Percentiles rank a stretch among this genome's conserved stretches.
These are phyloP conservation scores for Hetaerina americana DNA, from an alignment of 1,140 invertebrate species.

Conservation along the genomic window DNA sequence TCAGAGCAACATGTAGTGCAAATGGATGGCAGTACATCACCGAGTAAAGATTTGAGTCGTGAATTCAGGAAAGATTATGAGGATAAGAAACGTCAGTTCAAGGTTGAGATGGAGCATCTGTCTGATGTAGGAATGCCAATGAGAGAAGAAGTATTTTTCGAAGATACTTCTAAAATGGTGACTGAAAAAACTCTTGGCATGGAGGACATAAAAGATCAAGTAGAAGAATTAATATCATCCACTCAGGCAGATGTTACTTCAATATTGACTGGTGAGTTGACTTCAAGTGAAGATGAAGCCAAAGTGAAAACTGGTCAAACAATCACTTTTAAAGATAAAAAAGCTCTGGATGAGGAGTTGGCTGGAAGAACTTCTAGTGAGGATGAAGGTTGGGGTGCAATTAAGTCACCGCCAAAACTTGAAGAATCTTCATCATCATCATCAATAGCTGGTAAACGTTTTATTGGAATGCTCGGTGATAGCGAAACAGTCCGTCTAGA, in stretches of 20 bases:
- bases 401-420: slow-evolving; percentile 23
- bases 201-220: not conserved
- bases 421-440: slow-evolving; percentile 26
- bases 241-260: not conserved
- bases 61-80: slow-evolving; percentile 12
- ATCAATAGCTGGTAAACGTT: not conserved
- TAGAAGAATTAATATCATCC: not conserved
- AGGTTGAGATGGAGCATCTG: slow-evolving; percentile 19
- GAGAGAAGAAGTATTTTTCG: not conserved
- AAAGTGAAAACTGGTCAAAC: slow-evolving; percentile 2
- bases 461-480: not conserved
- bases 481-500: slow-evolving; percentile 5
- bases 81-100: slow-evolving; percentile 21
- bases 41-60: not conserved
- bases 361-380: slow-evolving; percentile 23
- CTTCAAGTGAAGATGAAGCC: not conserved
- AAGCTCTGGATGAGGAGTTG: slow-evolving; percentile 14
- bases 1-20: not conserved
- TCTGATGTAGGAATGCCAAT: not conserved
- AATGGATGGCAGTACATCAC: not conserved
- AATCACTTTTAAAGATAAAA: slow-evolving; percentile 7
- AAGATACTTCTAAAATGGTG: not conserved
- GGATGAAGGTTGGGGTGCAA: not conserved
- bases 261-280: not conserved
- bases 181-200: not conserved